A percentile compares a stretch with the other conserved stretches of the same genome.
Evolutionary conservation across 2,113 vertebrate species (phyloP).

Genomic region (Ptyas mucosa): DNA sequence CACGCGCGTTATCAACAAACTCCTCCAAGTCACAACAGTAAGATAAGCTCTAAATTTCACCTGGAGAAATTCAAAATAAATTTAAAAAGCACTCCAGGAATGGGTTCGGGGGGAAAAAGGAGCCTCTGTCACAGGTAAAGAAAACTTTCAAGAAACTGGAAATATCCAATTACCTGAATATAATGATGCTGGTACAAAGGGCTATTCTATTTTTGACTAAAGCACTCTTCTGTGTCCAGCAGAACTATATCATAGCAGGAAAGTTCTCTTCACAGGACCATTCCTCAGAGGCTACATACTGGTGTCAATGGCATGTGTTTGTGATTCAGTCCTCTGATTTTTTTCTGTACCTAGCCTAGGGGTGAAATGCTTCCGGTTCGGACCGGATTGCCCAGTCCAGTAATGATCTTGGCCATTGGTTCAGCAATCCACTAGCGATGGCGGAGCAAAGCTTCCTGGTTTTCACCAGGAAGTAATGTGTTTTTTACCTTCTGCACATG

Average conservation of each 20-base stretch:
- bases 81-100: background rate
- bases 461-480: no score
- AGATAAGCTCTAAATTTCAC: background rate
- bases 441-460: no score
- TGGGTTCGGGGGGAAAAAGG: background rate
- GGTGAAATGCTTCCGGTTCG: no score
- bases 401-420: no score
- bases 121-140: background rate
- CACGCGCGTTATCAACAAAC: background rate
- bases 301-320: no score
- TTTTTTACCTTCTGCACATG: no score
- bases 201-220: background rate
- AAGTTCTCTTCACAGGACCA: background rate
- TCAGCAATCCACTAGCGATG: no score
- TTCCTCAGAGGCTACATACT: background rate
- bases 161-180: background rate
- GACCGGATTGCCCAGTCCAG: no score
- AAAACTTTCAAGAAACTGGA: background rate
- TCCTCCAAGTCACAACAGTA: background rate
- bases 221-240: background rate
- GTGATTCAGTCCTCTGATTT: no score
- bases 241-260: background rate
- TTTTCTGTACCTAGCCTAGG: background rate
- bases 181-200: background rate
- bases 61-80: background rate